These are phyloP conservation scores for Diachasma alloeum DNA, from an alignment of 1,140 invertebrate species.

Conservation along the genomic window DNA sequence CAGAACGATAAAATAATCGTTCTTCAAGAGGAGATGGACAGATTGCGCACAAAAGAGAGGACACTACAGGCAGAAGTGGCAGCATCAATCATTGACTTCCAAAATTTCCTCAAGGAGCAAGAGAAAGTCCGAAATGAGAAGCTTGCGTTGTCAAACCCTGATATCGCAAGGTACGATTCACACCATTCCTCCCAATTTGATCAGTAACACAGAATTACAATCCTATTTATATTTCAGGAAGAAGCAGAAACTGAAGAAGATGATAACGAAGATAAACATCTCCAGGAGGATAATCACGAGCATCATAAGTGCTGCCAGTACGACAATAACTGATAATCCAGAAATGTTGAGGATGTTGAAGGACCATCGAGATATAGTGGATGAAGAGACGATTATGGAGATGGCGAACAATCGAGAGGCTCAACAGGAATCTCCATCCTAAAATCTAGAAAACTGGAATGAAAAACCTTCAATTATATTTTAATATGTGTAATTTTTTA, in stretches of 20 bases:
- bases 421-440: neutral
- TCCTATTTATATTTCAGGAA: slow-evolving; percentile 34
- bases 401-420: slow-evolving; percentile 5
- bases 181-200: neutral
- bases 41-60: slow-evolving; percentile 29
- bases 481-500: neutral
- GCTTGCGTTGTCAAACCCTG: slow-evolving; percentile 46
- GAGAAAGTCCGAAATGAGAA: slow-evolving; percentile 35
- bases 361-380: slow-evolving; percentile 43
- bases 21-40: slow-evolving; percentile 28
- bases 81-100: slow-evolving; percentile 33
- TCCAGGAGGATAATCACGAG: slow-evolving; percentile 51
- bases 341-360: slow-evolving; percentile 39
- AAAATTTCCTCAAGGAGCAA: slow-evolving; percentile 44
- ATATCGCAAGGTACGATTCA: slow-evolving; percentile 39
- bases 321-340: slow-evolving; percentile 27
- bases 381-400: slow-evolving; percentile 35
- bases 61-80: slow-evolving; percentile 41
- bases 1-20: slow-evolving; percentile 38
- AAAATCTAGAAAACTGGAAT: neutral
- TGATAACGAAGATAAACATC: slow-evolving; percentile 45
- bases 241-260: slow-evolving; percentile 38
- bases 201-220: neutral
- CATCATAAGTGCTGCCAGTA: slow-evolving; percentile 39
- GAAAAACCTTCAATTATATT: too few relatives aligned